Evolutionary conservation across 53 echinoderm and acorn worm species (phyloP).

Genomic region (Henricia sp.): DNA sequence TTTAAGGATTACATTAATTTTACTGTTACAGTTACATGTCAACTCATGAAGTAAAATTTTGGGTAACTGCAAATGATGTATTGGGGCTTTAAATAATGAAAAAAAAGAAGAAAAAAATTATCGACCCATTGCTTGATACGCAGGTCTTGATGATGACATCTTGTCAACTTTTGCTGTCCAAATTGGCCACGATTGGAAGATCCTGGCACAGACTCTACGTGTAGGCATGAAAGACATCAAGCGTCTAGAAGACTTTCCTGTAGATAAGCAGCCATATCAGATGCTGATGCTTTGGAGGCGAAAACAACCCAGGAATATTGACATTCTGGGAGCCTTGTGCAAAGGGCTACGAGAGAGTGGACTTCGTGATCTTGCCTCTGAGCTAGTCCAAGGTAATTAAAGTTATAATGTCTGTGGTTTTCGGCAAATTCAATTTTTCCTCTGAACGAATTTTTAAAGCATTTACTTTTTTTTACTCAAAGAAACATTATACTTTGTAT

Average conservation of each 20-base stretch:
- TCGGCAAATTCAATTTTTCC: too few relatives aligned
- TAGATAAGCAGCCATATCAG: constrained; percentile 52
- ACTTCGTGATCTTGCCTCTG: constrained; percentile 18
- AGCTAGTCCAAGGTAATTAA: constrained; percentile 52
- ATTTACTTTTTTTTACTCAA: too few relatives aligned
- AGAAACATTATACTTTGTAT: too few relatives aligned
- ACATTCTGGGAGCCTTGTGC: constrained; percentile 53
- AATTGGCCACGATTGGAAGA: constrained; percentile 33
- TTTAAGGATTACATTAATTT: too few relatives aligned
- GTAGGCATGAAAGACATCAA: neutral
- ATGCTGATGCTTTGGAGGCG: constrained; percentile 61
- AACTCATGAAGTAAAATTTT: too few relatives aligned
- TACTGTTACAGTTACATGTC: too few relatives aligned
- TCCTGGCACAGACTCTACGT: constrained; percentile 8
- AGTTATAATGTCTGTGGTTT: too few relatives aligned
- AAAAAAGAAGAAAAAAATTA: too few relatives aligned
- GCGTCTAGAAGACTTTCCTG: neutral
- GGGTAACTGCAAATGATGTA: too few relatives aligned
- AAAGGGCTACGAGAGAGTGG: constrained; percentile 45
- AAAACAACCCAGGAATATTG: constrained; percentile 24
- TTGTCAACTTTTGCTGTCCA: constrained; percentile 32
- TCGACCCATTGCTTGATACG: too few relatives aligned
- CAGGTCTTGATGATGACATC: constrained; percentile 55
- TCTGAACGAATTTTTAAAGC: too few relatives aligned
- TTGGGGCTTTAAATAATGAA: too few relatives aligned